Evolutionary conservation across 2,888 invertebrate species (phyloP), one percentile per base, ranked within the genome.

Genomic region (Phaonia tiefii): DNA sequence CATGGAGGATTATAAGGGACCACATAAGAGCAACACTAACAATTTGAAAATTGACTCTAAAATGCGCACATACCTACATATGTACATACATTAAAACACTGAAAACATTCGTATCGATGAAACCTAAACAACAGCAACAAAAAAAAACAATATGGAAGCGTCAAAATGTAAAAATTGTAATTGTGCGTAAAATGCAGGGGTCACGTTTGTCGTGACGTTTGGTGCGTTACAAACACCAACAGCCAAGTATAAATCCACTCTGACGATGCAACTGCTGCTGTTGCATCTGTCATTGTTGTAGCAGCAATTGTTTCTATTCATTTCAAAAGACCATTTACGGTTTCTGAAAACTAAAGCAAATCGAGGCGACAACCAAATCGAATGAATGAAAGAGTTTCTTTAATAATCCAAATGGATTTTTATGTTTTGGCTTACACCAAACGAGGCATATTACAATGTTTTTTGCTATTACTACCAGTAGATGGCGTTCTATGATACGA

Each of bases 171-270:
- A n/a, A 49, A 67, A 26, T 31, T 46, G 58, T 70, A 80, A 80
- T 76, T 80, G 76, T 80, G 76, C 76, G 80, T 80, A 49, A 76
- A 80, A 80, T 58, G 37, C 56, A 76, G 58, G 65, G 76, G 76
- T 80, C 80, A 80, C 76, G 76, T 80, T 76, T 73, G 63, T 80
- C 66, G 76, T 65, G 72, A 65, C 60, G 49, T 22, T 37, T 63
- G 39, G 39, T 56, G 60, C 11, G 26, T 15, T 31, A 60, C 31
- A 60, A 39, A 10, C 37, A 11, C 54, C 54, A 5, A 13, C 44
- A 37, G 4, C 37, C 31, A 31, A 31, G 4, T 31, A 49, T 15
- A 49, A 31, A 3, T 15, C 20, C 22, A n/a, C n/a, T n/a, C n/a
- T 1, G n/a, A 2, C 31, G 7, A 4, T 15, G 15, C 60, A 31